These are phyloP conservation scores for Catharus minimus DNA, from an alignment of 2,113 vertebrate genomes.

Conservation along the genomic window DNA sequence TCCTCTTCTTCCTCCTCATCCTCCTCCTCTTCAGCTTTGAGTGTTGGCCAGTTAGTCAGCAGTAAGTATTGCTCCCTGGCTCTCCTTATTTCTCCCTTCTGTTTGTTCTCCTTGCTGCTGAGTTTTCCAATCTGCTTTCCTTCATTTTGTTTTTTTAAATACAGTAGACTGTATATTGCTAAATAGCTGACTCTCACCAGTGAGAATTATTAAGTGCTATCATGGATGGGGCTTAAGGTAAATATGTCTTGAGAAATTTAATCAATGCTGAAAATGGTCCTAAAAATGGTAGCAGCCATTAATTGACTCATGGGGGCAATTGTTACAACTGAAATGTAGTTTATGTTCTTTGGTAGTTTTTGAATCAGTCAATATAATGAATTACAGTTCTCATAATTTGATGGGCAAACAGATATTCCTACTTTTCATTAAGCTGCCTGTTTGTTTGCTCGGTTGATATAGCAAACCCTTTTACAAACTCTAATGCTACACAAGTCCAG, in stretches of 20 bases:
- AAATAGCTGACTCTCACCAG: not conserved
- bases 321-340: not conserved
- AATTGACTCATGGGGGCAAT: not conserved
- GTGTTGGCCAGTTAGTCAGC: constrained; percentile 98
- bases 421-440: not conserved
- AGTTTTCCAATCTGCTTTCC: constrained; percentile 13
- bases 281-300: not conserved
- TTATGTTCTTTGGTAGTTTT: not conserved
- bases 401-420: not conserved
- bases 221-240: not conserved
- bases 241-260: constrained; percentile 1
- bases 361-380: not conserved
- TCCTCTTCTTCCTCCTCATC: constrained; percentile 93
- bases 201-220: not conserved
- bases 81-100: constrained; percentile 28
- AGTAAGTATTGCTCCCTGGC: constrained; percentile 87
- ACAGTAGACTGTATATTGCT: not conserved
- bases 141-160: not conserved
- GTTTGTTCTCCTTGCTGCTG: constrained; percentile 8
- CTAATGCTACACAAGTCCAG: not conserved
- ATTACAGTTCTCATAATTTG: not conserved
- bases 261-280: not conserved
- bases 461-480: not conserved
- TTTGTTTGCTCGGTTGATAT: not conserved
- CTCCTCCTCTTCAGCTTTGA: constrained; percentile 96